phyloP scores from a whole-genome alignment of 1,140 invertebrate species.

The Sminthurides bifidus region DNA sequence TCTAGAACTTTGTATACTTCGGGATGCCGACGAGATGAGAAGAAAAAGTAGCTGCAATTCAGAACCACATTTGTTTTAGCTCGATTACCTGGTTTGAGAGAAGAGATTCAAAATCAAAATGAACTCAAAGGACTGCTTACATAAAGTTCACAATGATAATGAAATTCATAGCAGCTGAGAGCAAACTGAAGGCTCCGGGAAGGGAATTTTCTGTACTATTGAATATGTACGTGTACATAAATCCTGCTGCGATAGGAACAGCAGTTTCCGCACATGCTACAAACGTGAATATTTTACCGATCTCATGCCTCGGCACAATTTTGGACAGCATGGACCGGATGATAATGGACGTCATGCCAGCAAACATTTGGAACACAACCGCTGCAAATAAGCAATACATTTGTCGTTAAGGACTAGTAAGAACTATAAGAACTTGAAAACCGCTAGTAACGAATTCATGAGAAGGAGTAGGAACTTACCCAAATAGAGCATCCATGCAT shows the following conservation, averaged over 20 bases:
- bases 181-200: conserved; percentile 8
- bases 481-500: conserved; percentile 20
- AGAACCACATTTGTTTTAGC: neutral
- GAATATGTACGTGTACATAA: conserved; percentile 14
- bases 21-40: too few species aligned
- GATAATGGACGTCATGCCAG: conserved; percentile 22
- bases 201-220: conserved; percentile 8
- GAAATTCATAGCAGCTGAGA: neutral
- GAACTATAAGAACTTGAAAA: neutral
- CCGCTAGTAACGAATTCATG: neutral
- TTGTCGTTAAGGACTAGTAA: neutral
- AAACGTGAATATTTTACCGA: conserved; percentile 25
- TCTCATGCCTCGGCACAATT: conserved; percentile 23
- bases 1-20: too few species aligned
- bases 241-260: conserved; percentile 18
- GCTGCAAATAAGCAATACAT: conserved; percentile 5
- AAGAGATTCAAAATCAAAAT: neutral
- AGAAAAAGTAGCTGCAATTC: conserved; percentile 16
- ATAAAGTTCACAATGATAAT: conserved; percentile 18
- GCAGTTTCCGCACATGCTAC: conserved; percentile 20
- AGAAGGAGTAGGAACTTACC: conserved; percentile 5
- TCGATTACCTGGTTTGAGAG: neutral
- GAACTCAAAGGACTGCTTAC: conserved; percentile 17
- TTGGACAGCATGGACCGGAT: conserved; percentile 25
- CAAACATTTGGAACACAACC: conserved; percentile 24